These are phyloP conservation scores for Coregonus clupeaformis DNA, from an alignment of 2,113 vertebrate genomes.

Conservation along the genomic window DNA sequence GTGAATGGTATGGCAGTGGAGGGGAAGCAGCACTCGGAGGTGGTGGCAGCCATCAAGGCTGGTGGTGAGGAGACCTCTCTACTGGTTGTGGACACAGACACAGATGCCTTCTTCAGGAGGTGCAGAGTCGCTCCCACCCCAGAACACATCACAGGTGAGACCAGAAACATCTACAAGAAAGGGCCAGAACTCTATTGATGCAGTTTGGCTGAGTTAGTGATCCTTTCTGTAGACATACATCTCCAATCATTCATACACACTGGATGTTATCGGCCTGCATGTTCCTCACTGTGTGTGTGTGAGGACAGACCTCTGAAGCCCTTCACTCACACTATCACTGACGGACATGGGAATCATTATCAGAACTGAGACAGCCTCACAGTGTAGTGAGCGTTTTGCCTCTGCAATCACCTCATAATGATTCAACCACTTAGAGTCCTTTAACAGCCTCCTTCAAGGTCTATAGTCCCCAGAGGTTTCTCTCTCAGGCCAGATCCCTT, in stretches of 20 bases:
- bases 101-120: slow-evolving; percentile 89
- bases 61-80: slow-evolving; percentile 78
- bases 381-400: neutral
- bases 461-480: neutral
- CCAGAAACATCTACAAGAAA: neutral
- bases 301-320: neutral
- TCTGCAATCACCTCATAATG: slow-evolving; percentile 7
- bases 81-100: slow-evolving; percentile 88
- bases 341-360: neutral
- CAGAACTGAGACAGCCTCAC: neutral
- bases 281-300: neutral
- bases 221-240: no score
- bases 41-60: slow-evolving; percentile 85
- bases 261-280: no score
- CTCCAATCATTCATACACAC: no score
- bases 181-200: no score
- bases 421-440: slow-evolving; percentile 11
- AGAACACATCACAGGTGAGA: slow-evolving; percentile 82
- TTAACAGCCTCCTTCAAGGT: neutral
- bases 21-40: slow-evolving; percentile 85
- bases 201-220: no score
- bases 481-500: neutral
- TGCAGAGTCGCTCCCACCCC: slow-evolving; percentile 80
- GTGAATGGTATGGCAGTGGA: slow-evolving; percentile 85
- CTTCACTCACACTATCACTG: neutral